Evolutionary conservation across 1,140 invertebrate genomes (phyloP).

Genomic region (Drosophila repleta): DNA sequence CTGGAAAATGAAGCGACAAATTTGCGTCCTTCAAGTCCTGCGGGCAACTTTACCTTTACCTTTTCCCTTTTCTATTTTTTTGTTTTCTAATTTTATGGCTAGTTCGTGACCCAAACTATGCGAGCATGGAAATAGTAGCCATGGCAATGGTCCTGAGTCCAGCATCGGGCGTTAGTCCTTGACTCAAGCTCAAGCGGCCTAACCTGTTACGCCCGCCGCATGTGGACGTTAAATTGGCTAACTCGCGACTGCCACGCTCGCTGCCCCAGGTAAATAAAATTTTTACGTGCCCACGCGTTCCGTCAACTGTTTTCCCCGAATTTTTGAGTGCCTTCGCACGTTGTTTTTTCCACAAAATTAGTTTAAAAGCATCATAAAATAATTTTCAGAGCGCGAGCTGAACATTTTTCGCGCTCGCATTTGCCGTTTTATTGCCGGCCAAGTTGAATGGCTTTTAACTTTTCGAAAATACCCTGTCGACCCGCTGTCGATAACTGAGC

Average conservation of each 20-base stretch:
- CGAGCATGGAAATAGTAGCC: not conserved
- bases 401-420: conserved; percentile 57
- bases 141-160: not conserved
- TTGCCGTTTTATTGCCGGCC: conserved; percentile 67
- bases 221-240: conserved; percentile 45
- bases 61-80: not conserved
- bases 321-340: conserved; percentile 54
- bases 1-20: conserved; percentile 36
- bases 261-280: conserved; percentile 57
- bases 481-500: not conserved
- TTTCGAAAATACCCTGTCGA: conserved; percentile 23
- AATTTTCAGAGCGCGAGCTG: conserved; percentile 62
- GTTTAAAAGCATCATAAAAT: conserved; percentile 82
- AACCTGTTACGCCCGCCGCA: conserved; percentile 47
- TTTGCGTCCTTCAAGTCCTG: conserved; percentile 39
- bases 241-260: conserved; percentile 48
- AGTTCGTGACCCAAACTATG: conserved; percentile 65
- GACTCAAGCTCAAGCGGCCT: not conserved
- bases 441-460: conserved; percentile 71
- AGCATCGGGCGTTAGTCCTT: not conserved
- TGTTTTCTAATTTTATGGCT: conserved; percentile 60
- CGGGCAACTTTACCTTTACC: conserved; percentile 7
- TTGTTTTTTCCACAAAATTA: conserved; percentile 77
- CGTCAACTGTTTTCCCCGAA: conserved; percentile 55
- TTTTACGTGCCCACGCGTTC: conserved; percentile 72